These are phyloP conservation scores for Eonycteris spelaea DNA, from an alignment of 2,113 vertebrate genomes.

Conservation along the genomic window DNA sequence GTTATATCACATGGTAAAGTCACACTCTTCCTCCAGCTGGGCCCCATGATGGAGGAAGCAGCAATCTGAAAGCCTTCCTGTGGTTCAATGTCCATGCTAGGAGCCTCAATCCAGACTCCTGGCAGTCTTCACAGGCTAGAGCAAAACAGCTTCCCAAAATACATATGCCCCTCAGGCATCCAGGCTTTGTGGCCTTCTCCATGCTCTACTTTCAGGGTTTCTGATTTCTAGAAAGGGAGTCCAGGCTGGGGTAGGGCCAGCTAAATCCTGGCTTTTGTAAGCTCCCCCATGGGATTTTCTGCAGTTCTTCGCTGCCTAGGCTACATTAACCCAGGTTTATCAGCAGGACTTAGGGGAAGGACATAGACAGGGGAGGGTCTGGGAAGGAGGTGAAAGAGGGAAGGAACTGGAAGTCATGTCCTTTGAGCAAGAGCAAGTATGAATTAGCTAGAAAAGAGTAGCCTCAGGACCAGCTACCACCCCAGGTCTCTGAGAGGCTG, in stretches of 20 bases:
- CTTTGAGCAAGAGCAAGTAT: neutral
- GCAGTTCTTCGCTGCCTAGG: too few relatives aligned
- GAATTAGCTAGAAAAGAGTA: neutral
- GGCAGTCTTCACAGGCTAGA: neutral
- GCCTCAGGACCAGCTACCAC: neutral
- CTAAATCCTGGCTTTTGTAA: neutral
- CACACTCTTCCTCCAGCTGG: neutral
- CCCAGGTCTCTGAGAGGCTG: neutral
- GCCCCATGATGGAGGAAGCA: neutral
- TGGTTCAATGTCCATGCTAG: neutral
- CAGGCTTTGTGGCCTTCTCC: neutral
- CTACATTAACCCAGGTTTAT: neutral
- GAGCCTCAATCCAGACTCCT: neutral
- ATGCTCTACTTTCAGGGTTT: neutral
- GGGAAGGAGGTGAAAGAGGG: neutral
- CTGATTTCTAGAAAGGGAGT: neutral
- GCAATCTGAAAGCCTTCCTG: neutral
- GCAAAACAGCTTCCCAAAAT: neutral
- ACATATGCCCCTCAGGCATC: accelerated
- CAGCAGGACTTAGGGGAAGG: neutral
- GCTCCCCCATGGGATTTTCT: neutral
- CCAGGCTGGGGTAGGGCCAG: neutral
- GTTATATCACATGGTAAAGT: too few relatives aligned
- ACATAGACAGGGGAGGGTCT: neutral
- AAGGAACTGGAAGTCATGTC: neutral